Percentiles rank a stretch among this genome's conserved stretches.
These are phyloP conservation scores for Amniataba percoides DNA, from an alignment of 2,797 vertebrate species.

Conservation along the genomic window DNA sequence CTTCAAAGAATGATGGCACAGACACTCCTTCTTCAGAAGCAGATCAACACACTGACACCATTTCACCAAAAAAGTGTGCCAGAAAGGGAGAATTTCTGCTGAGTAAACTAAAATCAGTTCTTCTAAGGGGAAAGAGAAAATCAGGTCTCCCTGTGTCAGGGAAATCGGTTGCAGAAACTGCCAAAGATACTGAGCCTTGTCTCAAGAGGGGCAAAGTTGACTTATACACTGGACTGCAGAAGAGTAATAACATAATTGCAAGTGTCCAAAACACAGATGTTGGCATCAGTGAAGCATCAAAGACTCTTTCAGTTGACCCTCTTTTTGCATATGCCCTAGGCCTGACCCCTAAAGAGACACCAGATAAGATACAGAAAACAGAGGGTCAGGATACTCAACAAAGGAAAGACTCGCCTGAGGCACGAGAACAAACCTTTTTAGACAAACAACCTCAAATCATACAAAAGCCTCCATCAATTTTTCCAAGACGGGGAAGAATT, in stretches of 20 bases:
- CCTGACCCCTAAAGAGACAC: constrained; percentile 67
- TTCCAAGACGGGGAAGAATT: constrained; percentile 56
- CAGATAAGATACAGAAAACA: constrained; percentile 20
- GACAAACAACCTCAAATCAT: constrained; percentile 50
- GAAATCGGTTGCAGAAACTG: constrained; percentile 9
- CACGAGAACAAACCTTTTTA: constrained; percentile 22
- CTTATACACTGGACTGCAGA: constrained; percentile 15
- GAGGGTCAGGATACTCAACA: constrained; percentile 28
- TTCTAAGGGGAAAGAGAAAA: constrained; percentile 74
- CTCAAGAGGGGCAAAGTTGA: constrained; percentile 72
- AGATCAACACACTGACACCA: constrained; percentile 20
- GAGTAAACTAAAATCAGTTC: constrained; percentile 79
- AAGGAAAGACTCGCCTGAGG: constrained; percentile 34
- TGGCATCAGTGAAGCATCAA: constrained; percentile 33
- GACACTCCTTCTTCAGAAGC: constrained; percentile 20
- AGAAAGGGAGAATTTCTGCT: constrained; percentile 68
- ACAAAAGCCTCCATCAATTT: constrained; percentile 46
- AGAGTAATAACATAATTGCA: constrained; percentile 18
- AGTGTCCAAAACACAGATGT: constrained; percentile 12
- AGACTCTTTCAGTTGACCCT: constrained; percentile 66
- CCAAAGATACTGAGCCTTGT: constrained; percentile 49
- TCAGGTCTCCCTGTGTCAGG: constrained; percentile 15
- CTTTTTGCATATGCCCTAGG: constrained; percentile 73
- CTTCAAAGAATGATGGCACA: constrained; percentile 16
- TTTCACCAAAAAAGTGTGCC: constrained; percentile 31